Evolutionary conservation across 2,113 vertebrate genomes (phyloP), one percentile per base, ranked within the genome.

Genomic region (Aix galericulata): DNA sequence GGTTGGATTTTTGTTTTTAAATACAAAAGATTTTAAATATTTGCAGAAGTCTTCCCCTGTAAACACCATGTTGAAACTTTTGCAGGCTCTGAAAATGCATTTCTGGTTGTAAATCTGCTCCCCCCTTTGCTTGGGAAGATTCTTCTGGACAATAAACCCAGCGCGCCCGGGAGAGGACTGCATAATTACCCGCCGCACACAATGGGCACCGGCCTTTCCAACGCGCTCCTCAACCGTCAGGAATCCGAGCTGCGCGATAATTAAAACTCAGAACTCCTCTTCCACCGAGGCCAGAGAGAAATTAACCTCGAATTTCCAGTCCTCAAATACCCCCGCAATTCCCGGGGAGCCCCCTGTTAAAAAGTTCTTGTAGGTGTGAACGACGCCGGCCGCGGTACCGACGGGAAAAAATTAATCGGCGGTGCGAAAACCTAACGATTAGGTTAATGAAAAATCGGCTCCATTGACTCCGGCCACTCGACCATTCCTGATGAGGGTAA

Each of bases 141-240:
- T 93, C 79, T 89, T 95, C 91, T 80, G 78, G 93, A 97, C 95
- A 97, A 97, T 94, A 94, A 93, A 91, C 1, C 20, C 89, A 91
- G 76, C 1, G 14, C 94, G 93, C 76, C 80, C 1, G 10, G 79
- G 89, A 83, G 79, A 92, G 71, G 64, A 69, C 88, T 95, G 96
- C 89, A 97, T 97, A 97, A 97, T 96, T 93, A 96, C 85, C 88
- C 59, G 29, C 84, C 46, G 8, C 55, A 76, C 89, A 96, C 95
- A 97, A 97, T 95, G 88, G 91, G 91, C 94, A 82, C 6, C 67
- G 78, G 68, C 88, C 94, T 90, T 92, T 86, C 91, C 94, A 95
- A 63, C 14, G 60, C 4, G 1, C 59, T 93, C 92, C 88, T 95
- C 87, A 95, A 89, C 92, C 2, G 0, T 85, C 76, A 88, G 88